phyloP scores from a whole-genome alignment of 35 echinoderm and acorn worm genomes.

The Heliocidaris erythrogramma region DNA sequence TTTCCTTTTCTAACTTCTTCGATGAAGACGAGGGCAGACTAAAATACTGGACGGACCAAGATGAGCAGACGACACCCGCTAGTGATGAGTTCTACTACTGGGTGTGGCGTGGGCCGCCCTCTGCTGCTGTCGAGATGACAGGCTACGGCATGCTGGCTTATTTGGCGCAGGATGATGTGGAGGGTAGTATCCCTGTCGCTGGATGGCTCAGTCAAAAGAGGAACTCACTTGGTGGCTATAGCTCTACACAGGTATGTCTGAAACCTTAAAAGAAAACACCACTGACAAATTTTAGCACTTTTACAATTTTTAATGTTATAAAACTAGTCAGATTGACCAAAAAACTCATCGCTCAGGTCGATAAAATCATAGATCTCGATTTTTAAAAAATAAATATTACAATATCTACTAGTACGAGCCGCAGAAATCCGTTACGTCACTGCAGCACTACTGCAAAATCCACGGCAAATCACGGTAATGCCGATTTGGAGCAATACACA shows the following conservation, averaged over 20 bases:
- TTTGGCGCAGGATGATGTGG: constrained; percentile 53
- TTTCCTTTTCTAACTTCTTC: neutral
- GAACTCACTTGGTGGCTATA: constrained; percentile 78
- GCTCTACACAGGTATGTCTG: constrained; percentile 77
- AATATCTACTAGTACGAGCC: no score
- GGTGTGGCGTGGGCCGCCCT: constrained; percentile 64
- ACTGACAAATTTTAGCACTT: no score
- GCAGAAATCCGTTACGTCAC: no score
- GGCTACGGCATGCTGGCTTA: constrained; percentile 73
- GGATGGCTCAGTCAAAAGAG: constrained; percentile 84
- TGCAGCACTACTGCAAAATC: no score
- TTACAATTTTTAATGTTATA: no score
- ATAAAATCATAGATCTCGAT: no score
- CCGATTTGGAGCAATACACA: no score
- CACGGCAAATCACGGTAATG: no score
- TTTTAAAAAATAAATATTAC: no score
- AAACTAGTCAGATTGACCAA: no score
- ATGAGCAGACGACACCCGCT: neutral
- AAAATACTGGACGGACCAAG: constrained; percentile 55
- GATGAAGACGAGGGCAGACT: constrained; percentile 50
- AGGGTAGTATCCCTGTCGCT: constrained; percentile 20
- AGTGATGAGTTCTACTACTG: constrained; percentile 50
- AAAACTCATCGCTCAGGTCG: no score
- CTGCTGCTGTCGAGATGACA: constrained; percentile 83
- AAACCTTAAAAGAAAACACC: no score